Evolutionary conservation across 2,113 vertebrate species (phyloP).

Genomic region (Edolisoma coerulescens): DNA sequence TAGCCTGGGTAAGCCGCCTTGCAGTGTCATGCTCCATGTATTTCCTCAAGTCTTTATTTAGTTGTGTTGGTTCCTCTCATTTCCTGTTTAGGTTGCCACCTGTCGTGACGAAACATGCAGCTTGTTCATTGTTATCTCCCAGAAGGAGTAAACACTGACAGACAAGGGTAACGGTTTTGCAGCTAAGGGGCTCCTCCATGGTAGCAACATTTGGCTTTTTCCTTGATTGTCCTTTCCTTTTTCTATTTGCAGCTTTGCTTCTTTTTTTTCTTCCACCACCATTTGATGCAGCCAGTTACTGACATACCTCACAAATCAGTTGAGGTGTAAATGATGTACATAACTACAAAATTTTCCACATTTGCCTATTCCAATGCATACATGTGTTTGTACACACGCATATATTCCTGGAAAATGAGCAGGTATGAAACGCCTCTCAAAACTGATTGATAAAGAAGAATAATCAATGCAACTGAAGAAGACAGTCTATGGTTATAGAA

Average conservation of each 20-base stretch:
- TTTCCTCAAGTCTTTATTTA: background rate
- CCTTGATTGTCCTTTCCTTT: background rate
- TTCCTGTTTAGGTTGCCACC: background rate
- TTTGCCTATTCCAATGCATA: background rate
- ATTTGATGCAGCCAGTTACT: background rate
- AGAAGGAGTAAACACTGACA: background rate
- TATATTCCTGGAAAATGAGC: background rate
- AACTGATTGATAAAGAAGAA: background rate
- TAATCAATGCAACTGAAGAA: background rate
- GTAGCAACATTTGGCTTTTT: background rate
- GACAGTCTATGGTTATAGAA: background rate
- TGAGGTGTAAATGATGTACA: background rate
- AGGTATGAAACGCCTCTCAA: background rate
- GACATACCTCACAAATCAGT: background rate
- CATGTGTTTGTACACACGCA: background rate
- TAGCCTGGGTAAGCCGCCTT: background rate
- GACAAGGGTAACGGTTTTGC: background rate
- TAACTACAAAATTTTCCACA: background rate
- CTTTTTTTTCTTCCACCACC: fast-evolving
- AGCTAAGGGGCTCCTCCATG: background rate
- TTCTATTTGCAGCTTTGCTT: background rate
- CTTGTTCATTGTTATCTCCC: background rate
- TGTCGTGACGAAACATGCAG: background rate
- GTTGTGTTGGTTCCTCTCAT: background rate
- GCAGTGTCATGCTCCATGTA: background rate